Percentiles rank a stretch among this genome's conserved stretches.
Evolutionary conservation across 2,113 vertebrate species (phyloP).

Genomic region (Sisor rabdophorus): DNA sequence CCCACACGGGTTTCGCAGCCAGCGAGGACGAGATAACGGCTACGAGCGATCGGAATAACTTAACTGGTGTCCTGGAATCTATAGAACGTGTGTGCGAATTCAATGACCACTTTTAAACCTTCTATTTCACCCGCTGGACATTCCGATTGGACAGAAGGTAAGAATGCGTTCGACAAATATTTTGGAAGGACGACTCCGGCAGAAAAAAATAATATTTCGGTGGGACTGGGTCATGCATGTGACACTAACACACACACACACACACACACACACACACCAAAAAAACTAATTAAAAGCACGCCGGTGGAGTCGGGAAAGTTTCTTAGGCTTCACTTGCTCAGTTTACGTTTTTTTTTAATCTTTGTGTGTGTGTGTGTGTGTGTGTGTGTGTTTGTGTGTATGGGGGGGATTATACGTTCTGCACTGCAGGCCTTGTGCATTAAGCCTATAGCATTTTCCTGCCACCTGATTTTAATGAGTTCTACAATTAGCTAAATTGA

Average conservation of each 20-base stretch:
- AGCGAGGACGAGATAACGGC: too few species aligned
- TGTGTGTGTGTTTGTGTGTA: conserved; percentile 40
- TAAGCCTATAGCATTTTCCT: conserved; percentile 55
- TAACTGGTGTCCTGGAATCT: too few species aligned
- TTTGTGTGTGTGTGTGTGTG: conserved; percentile 19
- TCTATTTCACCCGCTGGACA: background rate
- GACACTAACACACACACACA: background rate
- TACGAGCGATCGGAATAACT: too few species aligned
- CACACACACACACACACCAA: conserved; percentile 11
- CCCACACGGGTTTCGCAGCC: too few species aligned
- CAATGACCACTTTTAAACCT: background rate
- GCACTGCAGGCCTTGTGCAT: conserved; percentile 56
- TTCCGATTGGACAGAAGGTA: background rate
- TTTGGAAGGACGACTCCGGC: too few species aligned
- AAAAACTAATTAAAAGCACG: conserved; percentile 54
- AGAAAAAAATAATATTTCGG: background rate
- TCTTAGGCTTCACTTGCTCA: conserved; percentile 40
- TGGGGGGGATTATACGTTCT: conserved; percentile 57
- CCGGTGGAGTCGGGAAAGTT: conserved; percentile 46
- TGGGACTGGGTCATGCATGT: background rate
- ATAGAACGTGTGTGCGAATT: too few species aligned
- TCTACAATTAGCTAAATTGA: conserved; percentile 76
- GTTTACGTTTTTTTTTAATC: conserved; percentile 32
- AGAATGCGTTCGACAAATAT: too few species aligned
- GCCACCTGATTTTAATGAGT: conserved; percentile 75